These are phyloP conservation scores for Tipula helvola DNA, from an alignment of 2,888 invertebrate genomes.

Conservation along the genomic window DNA sequence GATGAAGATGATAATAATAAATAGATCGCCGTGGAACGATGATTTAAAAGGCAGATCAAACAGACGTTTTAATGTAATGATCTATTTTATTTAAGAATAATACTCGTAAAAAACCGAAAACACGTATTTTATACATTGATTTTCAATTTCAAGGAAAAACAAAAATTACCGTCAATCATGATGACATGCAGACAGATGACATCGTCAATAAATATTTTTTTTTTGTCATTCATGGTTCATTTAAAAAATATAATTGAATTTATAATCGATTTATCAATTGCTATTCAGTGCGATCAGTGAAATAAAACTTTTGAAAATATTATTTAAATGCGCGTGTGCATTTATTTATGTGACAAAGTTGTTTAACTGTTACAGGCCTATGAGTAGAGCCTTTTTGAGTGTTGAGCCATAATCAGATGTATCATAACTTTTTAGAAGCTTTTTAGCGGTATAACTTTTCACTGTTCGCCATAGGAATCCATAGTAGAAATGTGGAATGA, in stretches of 20 bases:
- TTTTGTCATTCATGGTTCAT: background rate
- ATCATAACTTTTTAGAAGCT: no score
- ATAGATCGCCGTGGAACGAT: background rate
- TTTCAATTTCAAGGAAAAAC: background rate
- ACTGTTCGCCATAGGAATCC: no score
- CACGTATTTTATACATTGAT: no score
- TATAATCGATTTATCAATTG: background rate
- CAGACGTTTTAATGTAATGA: background rate
- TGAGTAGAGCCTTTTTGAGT: no score
- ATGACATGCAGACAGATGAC: conserved; percentile 4
- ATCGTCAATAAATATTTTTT: background rate
- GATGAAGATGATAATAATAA: no score
- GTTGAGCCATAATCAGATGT: no score
- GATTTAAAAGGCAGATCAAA: background rate
- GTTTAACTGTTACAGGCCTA: no score
- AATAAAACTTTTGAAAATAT: background rate
- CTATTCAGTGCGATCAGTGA: background rate
- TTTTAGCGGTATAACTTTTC: no score
- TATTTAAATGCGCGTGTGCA: background rate
- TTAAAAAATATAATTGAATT: background rate
- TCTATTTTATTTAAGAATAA: background rate
- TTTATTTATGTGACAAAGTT: background rate
- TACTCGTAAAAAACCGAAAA: background rate
- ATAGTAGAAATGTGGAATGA: no score
- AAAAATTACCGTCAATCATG: background rate